Base-by-base conservation (phyloP, 2,797 vertebrate genomes). In the Gymnodraco acuticeps region DNA sequence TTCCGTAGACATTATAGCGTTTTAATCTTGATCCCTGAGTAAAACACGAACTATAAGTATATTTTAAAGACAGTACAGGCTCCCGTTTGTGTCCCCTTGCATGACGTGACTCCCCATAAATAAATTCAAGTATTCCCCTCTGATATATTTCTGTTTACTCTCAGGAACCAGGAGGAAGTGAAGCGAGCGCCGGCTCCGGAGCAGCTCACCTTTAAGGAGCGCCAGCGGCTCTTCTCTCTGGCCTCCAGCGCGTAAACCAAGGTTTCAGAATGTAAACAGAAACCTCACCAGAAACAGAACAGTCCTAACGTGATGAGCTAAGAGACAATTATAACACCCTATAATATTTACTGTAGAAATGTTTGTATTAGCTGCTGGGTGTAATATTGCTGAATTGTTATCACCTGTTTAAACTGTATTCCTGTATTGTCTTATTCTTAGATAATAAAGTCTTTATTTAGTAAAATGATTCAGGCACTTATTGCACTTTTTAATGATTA, bases 131-230 rank as follows among this genome's bases (percentile, higher is more conserved):
- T 81, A 62, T 76, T 70, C 55, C n/a, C n/a, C 64, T 13, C 33
- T 79, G 6, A 48, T 42, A 9, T 55, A 5, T 58, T 23, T 77
- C 56, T 50, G 9, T 27, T 27, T 27, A 1, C 67, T 78, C 23
- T 47, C 87, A 94, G 91, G 58, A 74, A 67, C 19, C 73, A 59
- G 55, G 55, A 84, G 19, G 71, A 86, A 27, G 75, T 54, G 13
- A 58, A 68, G 69, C 78, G 58, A 23, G 42, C 1, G 1, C 38
- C 43, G 0, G 89, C 90, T 76, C 93, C 93, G 1, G 94, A 95
- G 64, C 93, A 89, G 53, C 92, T 95, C 47, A 71, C 91, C 0
- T 95, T 95, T 77, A 93, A 82, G 68, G 90, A 94, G 71, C 91
- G 93, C 3, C 94, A 90, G 76, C 89, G 58, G 41, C 92, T 94